phyloP scores from a whole-genome alignment of 1,140 invertebrate species.

The Drosophila orena region DNA sequence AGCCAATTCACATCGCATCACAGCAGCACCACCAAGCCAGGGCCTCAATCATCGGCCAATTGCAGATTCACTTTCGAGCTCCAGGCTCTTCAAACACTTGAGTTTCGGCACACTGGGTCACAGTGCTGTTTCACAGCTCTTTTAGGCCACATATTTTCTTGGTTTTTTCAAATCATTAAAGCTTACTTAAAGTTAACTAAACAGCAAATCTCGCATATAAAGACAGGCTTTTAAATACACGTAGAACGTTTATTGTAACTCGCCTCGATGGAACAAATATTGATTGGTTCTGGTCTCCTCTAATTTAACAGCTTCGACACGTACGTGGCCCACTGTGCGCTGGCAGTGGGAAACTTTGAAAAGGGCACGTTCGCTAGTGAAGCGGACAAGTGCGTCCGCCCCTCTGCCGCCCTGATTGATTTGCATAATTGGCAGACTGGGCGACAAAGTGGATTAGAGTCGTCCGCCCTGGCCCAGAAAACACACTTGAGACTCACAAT shows the following conservation, averaged over 20 bases:
- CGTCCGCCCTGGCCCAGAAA: constrained; percentile 4
- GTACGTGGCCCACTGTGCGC: constrained; percentile 5
- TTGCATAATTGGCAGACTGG: constrained; percentile 66
- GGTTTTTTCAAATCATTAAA: neutral
- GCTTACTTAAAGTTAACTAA: neutral
- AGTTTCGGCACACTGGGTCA: neutral
- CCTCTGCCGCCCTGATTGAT: constrained; percentile 46
- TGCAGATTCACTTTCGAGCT: neutral
- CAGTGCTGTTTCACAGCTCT: neutral
- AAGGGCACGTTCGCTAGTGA: constrained; percentile 31
- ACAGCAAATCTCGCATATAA: neutral
- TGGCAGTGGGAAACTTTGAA: neutral
- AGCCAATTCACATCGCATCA: constrained; percentile 14
- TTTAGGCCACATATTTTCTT: neutral
- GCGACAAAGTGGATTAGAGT: constrained; percentile 49
- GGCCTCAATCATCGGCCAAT: constrained; percentile 24
- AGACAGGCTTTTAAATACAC: neutral
- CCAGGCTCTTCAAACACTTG: neutral
- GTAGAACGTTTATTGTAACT: neutral
- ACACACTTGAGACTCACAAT: constrained; percentile 16
- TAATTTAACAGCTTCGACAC: neutral
- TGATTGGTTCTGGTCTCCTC: too few species aligned
- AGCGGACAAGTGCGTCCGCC: constrained; percentile 19
- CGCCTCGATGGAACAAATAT: too few species aligned
- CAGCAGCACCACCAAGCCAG: constrained; percentile 13